phyloP scores from a whole-genome alignment of 37 sponge, comb jelly and placozoan species.

The Spongilla lacustris region DNA sequence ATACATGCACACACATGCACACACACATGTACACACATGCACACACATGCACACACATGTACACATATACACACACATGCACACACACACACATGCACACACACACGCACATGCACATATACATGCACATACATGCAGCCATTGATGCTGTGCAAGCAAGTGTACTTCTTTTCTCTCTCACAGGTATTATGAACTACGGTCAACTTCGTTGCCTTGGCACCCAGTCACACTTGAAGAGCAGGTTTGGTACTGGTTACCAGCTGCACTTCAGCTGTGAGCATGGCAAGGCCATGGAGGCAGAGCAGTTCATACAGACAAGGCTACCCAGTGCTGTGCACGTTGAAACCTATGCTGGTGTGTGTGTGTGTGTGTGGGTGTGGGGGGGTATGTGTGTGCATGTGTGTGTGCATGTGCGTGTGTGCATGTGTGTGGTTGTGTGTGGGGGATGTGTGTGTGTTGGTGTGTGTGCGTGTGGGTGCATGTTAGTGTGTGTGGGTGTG shows the following conservation, averaged over 20 bases:
- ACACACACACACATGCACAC: background rate
- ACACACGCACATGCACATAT: background rate
- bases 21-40: background rate
- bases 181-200: slow-evolving; percentile 82
- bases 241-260: slow-evolving; percentile 81
- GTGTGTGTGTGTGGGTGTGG: too few species aligned
- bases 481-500: too few species aligned
- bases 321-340: slow-evolving; percentile 54
- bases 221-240: slow-evolving; percentile 74
- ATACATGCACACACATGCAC: background rate
- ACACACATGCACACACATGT: too few species aligned
- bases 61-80: too few species aligned
- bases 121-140: too few species aligned
- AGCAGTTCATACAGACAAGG: slow-evolving; percentile 37
- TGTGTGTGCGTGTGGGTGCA: too few species aligned
- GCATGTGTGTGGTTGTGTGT: too few species aligned
- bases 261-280: slow-evolving; percentile 64
- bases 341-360: slow-evolving; percentile 74
- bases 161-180: background rate
- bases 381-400: too few species aligned
- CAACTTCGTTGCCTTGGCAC: slow-evolving; percentile 65
- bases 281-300: slow-evolving; percentile 39
- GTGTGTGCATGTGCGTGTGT: too few species aligned
- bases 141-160: too few species aligned
- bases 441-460: too few species aligned